Evolutionary conservation across 2,888 invertebrate species (phyloP), one percentile per base, ranked within the genome.

Genomic region (Sphaeridia pumilis): DNA sequence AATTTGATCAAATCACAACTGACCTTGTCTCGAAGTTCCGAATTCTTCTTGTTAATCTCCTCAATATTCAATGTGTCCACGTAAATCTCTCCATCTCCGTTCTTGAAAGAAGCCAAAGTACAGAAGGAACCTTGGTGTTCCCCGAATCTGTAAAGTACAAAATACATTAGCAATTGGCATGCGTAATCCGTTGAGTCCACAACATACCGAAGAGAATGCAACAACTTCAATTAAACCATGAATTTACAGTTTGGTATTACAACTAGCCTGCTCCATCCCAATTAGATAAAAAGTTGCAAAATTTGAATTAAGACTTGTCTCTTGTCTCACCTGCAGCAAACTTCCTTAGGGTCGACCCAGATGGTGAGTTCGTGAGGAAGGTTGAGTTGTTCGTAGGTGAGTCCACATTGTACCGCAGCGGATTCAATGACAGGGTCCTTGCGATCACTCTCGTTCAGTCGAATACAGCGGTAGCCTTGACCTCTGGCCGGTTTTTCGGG

Each of bases 341-440:
- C 84, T 71, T 83, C 83, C 63, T 74, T 73, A 2, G 83, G 84
- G 68, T 84, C 84, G 58, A 84, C 80, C 84, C 84, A 84, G 71
- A 84, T 77, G 27, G 83, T 83, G 17, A 84, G 74, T 71, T 84
- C 83, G 64, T 75, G 75, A 25, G 83, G 83, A 45, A 67, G 70
- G 59, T 77, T 75, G 55, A 81, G 71, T 60, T 76, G 71, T 56
- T 75, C 72, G 58, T 78, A 77, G 56, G 74, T 69, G 35, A 82
- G 71, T 49, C 82, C 83, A 66, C 78, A 77, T 63, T 76, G 75
- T 52, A 72, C 73, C 27, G 80, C 82, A 26, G 82, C 83, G 67
- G 76, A 73, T 54, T 77, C 75, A 61, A 83, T 74, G 47, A 81
- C 74, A 46, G 80, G 78, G 58, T 74, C 74, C 31, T 67, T 66